Evolutionary conservation across 2,113 vertebrate genomes (phyloP), one percentile per base, ranked within the genome.

Genomic region (Acanthisitta chloris): DNA sequence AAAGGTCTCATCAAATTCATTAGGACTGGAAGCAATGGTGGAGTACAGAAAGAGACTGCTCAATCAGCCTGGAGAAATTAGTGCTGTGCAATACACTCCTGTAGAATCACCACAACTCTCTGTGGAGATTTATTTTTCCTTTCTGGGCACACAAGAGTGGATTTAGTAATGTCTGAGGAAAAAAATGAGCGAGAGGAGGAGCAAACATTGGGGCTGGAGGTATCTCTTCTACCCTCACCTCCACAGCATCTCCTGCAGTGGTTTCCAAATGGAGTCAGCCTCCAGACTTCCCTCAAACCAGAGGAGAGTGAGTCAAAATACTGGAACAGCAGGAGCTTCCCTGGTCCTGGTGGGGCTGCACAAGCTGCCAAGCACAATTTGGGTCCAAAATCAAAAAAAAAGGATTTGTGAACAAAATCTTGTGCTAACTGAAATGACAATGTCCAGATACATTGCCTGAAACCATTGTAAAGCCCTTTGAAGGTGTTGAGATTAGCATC

Each of bases 371-470:
- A 74, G 19, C 12, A 36, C 7, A 34, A 49, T 73, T 48, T 16
- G 19, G 18, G 9, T 10, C 9, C 42, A 73, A 74, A 62, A 65
- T 10, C 0, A 31, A 34, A 54, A 33, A 28, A 31, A 29, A 8
- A 67, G 1, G 28, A 3, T 38, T 86, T 81, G 19, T 17, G 58
- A 59, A 67, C 12, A 71, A 70, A 82, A 17, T 6, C 23, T 36
- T 29, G 10, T 20, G 14, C 8, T 58, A 52, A 31, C 31, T 31
- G 49, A 57, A 43, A 62, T 0, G 5, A 62, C 24, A 40, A n/a
- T 5, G 7, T n/a, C 42, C 38, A 57, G 42, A 58, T 0, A 1
- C 0, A 1, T 9, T 61, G 59, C 33, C 43, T 5, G 3, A 62
- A 46, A 0, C 1, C 24, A 33, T 14, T 4, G 3, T 17, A 55